Base-by-base conservation (phyloP, 92 coral and sea anemone species). In the Phymanthus crucifer region DNA sequence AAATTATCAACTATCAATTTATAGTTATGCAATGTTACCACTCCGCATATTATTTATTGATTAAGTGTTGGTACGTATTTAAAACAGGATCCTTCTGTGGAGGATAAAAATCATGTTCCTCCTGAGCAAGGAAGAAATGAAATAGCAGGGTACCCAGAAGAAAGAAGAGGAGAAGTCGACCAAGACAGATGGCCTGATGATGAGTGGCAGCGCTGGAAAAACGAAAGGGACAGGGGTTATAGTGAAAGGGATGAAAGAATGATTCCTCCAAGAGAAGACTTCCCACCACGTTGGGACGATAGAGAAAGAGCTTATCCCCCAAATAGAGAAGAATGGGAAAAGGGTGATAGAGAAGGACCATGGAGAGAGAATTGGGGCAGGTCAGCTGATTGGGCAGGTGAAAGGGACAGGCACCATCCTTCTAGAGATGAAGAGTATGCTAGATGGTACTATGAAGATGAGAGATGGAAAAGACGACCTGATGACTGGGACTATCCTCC, bases 401-500 rank as follows among this genome's bases (percentile, higher is more conserved):
- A 85, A 8, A 69, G 80, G 50, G 70, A 75, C 40, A 47, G 74
- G 40, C 67, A 75, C 69, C 33, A 40, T 21, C 77, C 85, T 0
- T 64, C 75, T 0, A 74, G 80, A 34, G 86, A 65, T 11, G 71
- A 72, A 18, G 86, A 82, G 21, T 36, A 40, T 66, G 45, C 45
- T 38, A 57, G 65, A 19, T 23, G 86, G 45, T 82, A n/a, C n/a
- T n/a, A 65, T 66, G 86, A 82, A n/a, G 31, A 66, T 8, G 86
- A 82, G 6, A 37, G 86, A 46, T 61, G 70, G 77, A 32, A 46
- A 29, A 54, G 69, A 35, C 75, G 73, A 35, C 86, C 86, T 27
- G 86, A 72, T 45, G 85, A 81, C 34, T 73, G 85, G 85, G 79
- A 74, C 56, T 74, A 58, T 31, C 83, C 84, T 50, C 71, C 70